Conservation (phyloP, 2,797 vertebrate species). For the Melopsittacus undulatus region DNA sequence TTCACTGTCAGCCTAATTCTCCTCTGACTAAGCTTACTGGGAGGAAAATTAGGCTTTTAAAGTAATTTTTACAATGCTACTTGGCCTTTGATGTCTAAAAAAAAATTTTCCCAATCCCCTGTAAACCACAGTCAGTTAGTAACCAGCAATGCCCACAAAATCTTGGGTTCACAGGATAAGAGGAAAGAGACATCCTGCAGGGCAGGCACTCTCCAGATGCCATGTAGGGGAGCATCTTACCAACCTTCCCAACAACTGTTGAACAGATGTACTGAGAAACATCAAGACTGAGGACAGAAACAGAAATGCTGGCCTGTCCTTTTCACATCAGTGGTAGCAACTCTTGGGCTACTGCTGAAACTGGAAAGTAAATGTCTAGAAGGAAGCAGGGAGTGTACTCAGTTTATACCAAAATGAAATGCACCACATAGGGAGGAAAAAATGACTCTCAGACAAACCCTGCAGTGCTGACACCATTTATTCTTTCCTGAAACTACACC, state of each 20-base stretch:
- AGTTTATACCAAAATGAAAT: neutral
- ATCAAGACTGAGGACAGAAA: neutral
- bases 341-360: neutral
- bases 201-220: neutral
- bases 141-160: neutral
- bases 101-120: neutral
- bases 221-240: neutral
- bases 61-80: neutral
- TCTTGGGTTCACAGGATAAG: neutral
- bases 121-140: neutral
- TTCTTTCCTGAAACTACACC: slow-evolving; percentile 41
- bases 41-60: neutral
- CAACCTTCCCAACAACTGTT: neutral
- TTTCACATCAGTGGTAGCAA: neutral
- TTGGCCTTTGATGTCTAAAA: neutral
- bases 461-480: neutral
- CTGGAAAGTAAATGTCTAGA: neutral
- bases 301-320: neutral
- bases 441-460: neutral
- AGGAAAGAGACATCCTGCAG: neutral
- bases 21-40: neutral
- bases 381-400: neutral
- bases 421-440: slow-evolving; percentile 32
- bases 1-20: neutral
- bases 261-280: neutral